Evolutionary conservation across 2,113 vertebrate genomes (phyloP).

Genomic region (Apus apus): DNA sequence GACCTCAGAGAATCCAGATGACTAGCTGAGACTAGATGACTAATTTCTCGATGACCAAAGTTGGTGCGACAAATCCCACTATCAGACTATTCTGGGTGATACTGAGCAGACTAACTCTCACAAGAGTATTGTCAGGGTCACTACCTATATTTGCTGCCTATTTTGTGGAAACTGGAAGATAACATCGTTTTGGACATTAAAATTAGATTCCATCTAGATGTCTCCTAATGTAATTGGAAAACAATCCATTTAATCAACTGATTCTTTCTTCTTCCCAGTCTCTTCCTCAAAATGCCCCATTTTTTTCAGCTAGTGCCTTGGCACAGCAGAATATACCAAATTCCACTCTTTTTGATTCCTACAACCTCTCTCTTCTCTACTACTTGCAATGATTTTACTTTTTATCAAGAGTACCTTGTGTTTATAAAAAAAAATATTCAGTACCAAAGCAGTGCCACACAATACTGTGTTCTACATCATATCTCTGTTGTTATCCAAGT

Average conservation of each 20-base stretch:
- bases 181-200: not conserved
- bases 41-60: not conserved
- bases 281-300: not conserved
- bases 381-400: not conserved
- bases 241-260: not conserved
- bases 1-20: constrained; percentile 17
- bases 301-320: not conserved
- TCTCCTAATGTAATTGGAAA: not conserved
- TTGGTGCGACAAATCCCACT: not conserved
- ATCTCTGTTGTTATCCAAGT: not conserved
- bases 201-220: not conserved
- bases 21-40: not conserved
- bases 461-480: not conserved
- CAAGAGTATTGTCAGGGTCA: not conserved
- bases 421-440: not conserved
- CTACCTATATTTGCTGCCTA: not conserved
- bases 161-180: not conserved
- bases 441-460: not conserved
- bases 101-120: not conserved
- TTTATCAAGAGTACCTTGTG: not conserved
- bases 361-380: not conserved
- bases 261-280: not conserved
- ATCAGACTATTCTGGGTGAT: not conserved
- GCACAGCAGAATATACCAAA: not conserved
- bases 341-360: not conserved